Evolutionary conservation across 2,888 invertebrate genomes (phyloP).

Genomic region (Andrena camellia): DNA sequence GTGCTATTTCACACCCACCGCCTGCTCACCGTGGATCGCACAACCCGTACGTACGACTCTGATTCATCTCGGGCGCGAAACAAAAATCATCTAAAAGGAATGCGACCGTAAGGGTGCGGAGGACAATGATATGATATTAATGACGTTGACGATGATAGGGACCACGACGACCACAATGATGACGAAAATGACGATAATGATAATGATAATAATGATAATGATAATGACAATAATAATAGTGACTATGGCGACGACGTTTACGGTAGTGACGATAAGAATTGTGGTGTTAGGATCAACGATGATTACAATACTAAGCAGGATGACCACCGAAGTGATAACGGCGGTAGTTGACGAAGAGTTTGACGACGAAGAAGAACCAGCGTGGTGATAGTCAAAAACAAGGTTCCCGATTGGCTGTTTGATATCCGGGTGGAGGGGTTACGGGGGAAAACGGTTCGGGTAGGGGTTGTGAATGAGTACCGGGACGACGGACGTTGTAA

Average conservation of each 20-base stretch:
- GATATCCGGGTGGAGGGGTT: slow-evolving; percentile 63
- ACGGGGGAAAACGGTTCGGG: slow-evolving; percentile 65
- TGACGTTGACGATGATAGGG: slow-evolving; percentile 25
- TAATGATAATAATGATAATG: background rate
- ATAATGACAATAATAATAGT: background rate
- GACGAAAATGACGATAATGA: slow-evolving; percentile 21
- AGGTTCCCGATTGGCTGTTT: slow-evolving; percentile 70
- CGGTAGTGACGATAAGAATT: background rate
- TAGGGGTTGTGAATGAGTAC: slow-evolving; percentile 83
- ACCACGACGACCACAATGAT: slow-evolving; percentile 26
- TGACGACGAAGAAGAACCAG: background rate
- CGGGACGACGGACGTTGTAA: slow-evolving; percentile 74
- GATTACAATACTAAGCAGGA: background rate
- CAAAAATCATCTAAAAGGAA: slow-evolving; percentile 3
- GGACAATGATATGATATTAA: too few species aligned
- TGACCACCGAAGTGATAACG: background rate
- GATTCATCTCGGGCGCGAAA: slow-evolving; percentile 52
- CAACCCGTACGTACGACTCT: slow-evolving; percentile 37
- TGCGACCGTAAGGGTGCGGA: background rate
- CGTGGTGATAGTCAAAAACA: slow-evolving; percentile 21
- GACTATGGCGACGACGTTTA: background rate
- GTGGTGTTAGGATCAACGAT: background rate
- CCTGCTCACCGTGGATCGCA: slow-evolving; percentile 30
- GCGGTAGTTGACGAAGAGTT: background rate
- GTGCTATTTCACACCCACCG: slow-evolving; percentile 60